These are phyloP conservation scores for Hemiscyllium ocellatum DNA, from an alignment of 2,113 vertebrate species.

Conservation along the genomic window DNA sequence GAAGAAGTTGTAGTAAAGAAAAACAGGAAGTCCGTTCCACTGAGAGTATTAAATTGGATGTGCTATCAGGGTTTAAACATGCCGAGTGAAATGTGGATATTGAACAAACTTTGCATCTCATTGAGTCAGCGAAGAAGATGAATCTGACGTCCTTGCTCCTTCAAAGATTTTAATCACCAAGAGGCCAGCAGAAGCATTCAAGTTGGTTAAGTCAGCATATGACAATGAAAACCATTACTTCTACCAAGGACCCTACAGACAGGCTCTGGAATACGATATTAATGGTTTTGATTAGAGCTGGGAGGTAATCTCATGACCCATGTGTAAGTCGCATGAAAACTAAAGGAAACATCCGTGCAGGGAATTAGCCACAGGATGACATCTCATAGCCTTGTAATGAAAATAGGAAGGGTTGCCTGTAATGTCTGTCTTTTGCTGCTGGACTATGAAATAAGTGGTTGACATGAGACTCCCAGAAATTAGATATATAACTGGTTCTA, in stretches of 20 bases:
- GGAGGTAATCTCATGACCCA: background rate
- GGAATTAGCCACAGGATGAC: background rate
- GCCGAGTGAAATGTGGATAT: too few relatives aligned
- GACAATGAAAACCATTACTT: background rate
- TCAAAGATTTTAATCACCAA: too few relatives aligned
- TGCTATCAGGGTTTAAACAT: too few relatives aligned
- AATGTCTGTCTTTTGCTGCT: background rate
- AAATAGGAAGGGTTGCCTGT: background rate
- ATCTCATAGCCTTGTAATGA: background rate
- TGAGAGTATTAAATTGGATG: too few relatives aligned
- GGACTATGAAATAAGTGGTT: background rate
- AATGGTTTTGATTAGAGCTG: too few relatives aligned
- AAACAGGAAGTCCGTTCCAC: too few relatives aligned
- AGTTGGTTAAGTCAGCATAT: too few relatives aligned
- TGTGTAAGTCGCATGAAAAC: background rate
- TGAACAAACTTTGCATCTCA: too few relatives aligned
- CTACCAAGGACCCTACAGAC: background rate
- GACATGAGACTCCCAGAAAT: background rate
- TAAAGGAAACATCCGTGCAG: background rate
- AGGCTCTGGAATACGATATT: background rate
- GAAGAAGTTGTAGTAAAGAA: too few relatives aligned
- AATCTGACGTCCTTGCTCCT: too few relatives aligned
- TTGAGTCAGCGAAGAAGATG: too few relatives aligned
- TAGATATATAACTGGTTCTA: background rate
- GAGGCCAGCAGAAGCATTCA: too few relatives aligned